A percentile compares a stretch with the other conserved stretches of the same genome.
Conservation (phyloP, 92 coral and sea anemone species). For the Bergia puertoricense region DNA sequence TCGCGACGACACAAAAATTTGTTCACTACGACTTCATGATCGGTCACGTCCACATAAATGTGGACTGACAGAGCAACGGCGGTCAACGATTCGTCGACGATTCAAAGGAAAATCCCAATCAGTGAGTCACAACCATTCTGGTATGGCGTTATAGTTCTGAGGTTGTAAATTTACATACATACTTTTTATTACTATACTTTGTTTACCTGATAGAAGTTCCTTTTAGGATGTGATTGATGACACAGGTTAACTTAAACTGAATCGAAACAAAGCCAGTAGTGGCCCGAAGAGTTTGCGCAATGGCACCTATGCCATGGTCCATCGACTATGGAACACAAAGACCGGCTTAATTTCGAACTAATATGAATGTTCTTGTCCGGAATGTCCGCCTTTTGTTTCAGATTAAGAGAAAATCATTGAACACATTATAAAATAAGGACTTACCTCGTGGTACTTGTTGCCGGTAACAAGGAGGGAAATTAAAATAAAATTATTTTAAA, state of each 20-base stretch:
- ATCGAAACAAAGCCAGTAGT: background rate
- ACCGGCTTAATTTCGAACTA: background rate
- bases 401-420: too few species aligned
- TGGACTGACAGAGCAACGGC: too few species aligned
- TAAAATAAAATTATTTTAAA: background rate
- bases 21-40: too few species aligned
- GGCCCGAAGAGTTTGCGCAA: slow-evolving; percentile 18
- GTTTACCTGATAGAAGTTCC: background rate
- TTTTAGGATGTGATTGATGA: background rate
- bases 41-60: too few species aligned
- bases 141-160: background rate
- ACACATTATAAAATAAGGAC: background rate
- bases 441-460: slow-evolving; percentile 22
- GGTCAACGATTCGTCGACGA: background rate
- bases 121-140: too few species aligned
- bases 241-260: background rate
- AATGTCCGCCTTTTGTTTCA: background rate
- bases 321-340: background rate
- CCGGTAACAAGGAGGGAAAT: background rate
- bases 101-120: background rate
- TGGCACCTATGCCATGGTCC: background rate
- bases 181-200: too few species aligned
- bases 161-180: too few species aligned
- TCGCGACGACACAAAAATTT: too few species aligned
- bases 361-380: background rate